Evolutionary conservation across 64 coral and sea anemone species (phyloP), one percentile per base, ranked within the genome.

Genomic region (Trachythela sp.): DNA sequence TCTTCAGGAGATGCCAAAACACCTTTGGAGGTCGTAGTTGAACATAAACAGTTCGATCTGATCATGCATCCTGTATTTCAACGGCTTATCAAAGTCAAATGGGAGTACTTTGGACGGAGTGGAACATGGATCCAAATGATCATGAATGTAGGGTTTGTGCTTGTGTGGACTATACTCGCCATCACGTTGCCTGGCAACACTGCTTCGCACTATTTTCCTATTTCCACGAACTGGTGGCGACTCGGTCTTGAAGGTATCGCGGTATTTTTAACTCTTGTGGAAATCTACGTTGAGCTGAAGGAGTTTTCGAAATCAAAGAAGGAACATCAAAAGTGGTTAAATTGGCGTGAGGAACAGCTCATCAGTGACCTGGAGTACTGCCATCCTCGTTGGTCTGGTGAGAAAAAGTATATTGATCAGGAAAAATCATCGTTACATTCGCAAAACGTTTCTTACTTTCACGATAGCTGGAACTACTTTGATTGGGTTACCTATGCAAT

Each of bases 21-120:
- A 43, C 92, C 93, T 10, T 72, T 97, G 51, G 95, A 97, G 59
- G 95, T 97, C 0, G 94, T 97, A 9, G 92, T 97, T 13, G 92
- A 94, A 30, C 93, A 91, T 17, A 97, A 97, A 88, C 95, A 97
- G 93, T 97, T 97, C 77, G 95, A 97, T 83, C 39, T 97, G 2
- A 97, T 97, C 22, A 97, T 97, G 95, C 95, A 97, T 29, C 95
- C 95, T 77, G 93, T 94, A 11, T 94, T 94, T 83, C 95, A 97
- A 80, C 85, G 93, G 14, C 88, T 97, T 9, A 94, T 97, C 33
- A 86, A 90, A 32, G 95, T 94, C 29, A 97, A 97, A 76, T 97
- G 95, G 95, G 89, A 88, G 48, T 54, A 59, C 27, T 97, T 97
- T 91, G 95, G 92, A 41, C 92, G 88, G 84, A 86, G 80, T 68